phyloP scores from a whole-genome alignment of 2,113 vertebrate species.

The Pangasianodon hypophthalmus region DNA sequence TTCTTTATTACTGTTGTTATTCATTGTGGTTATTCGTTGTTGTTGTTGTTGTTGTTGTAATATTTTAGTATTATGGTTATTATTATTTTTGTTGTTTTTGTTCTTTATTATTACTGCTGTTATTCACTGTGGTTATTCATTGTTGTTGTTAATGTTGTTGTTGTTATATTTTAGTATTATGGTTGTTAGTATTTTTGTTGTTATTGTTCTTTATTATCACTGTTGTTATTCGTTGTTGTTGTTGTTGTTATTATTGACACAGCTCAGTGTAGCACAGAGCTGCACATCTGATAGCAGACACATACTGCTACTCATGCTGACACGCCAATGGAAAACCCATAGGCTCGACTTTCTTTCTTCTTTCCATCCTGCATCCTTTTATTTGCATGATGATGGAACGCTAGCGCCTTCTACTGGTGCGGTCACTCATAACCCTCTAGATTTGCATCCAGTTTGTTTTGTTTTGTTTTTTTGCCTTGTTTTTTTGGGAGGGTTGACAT shows the following conservation, averaged over 20 bases:
- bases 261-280: background rate
- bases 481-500: background rate
- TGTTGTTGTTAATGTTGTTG: background rate
- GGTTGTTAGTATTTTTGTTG: background rate
- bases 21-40: background rate
- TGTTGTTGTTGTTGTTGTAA: no score
- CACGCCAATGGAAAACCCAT: background rate
- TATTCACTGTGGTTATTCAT: background rate
- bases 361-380: background rate
- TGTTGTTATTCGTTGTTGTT: no score
- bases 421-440: background rate
- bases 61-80: background rate
- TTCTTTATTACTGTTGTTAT: background rate
- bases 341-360: background rate
- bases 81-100: background rate
- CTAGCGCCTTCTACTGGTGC: conserved; percentile 7
- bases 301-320: background rate
- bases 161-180: background rate
- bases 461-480: background rate
- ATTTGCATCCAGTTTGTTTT: background rate
- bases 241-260: background rate
- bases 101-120: background rate
- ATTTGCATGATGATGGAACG: conserved; percentile 15
- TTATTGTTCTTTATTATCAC: background rate
- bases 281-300: background rate